Conservation (phyloP, 2,888 invertebrate genomes). For the Dryobotodes eremita region DNA sequence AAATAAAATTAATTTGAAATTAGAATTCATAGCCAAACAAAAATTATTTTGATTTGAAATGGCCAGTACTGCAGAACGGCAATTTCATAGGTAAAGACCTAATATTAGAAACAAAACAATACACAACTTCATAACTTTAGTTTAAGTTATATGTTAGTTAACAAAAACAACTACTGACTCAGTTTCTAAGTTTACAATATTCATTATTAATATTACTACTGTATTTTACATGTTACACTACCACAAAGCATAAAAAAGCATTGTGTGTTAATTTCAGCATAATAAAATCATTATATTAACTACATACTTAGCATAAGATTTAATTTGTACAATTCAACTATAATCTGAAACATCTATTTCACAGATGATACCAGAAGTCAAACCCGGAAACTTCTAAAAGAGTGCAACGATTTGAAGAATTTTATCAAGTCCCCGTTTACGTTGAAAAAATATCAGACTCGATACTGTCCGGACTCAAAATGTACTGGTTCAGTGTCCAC, state of each 20-base stretch:
- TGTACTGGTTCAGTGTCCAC: conserved; percentile 83
- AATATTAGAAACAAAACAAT: background rate
- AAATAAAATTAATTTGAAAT: too few species aligned
- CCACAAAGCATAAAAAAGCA: conserved; percentile 33
- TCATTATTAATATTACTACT: background rate
- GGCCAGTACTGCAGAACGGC: too few species aligned
- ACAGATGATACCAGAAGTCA: conserved; percentile 83
- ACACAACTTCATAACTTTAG: background rate
- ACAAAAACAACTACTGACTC: conserved; percentile 4
- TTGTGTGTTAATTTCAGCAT: conserved; percentile 61
- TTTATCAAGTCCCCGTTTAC: conserved; percentile 89
- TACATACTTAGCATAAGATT: conserved; percentile 17
- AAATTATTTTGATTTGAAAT: too few species aligned
- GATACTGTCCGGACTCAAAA: conserved; percentile 79
- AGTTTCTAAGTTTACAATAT: conserved; percentile 13
- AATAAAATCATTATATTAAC: conserved; percentile 25
- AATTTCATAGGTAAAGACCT: too few species aligned
- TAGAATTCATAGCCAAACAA: too few species aligned
- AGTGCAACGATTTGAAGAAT: conserved; percentile 83
- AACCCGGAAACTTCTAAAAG: conserved; percentile 79
- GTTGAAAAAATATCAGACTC: conserved; percentile 86
- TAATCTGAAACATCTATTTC: conserved; percentile 19
- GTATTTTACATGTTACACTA: conserved; percentile 9
- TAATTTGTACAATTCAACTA: conserved; percentile 37
- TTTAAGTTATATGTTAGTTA: background rate